Evolutionary conservation across 2,888 invertebrate species (phyloP), one percentile per base, ranked within the genome.

Genomic region (Embidobia sp.): DNA sequence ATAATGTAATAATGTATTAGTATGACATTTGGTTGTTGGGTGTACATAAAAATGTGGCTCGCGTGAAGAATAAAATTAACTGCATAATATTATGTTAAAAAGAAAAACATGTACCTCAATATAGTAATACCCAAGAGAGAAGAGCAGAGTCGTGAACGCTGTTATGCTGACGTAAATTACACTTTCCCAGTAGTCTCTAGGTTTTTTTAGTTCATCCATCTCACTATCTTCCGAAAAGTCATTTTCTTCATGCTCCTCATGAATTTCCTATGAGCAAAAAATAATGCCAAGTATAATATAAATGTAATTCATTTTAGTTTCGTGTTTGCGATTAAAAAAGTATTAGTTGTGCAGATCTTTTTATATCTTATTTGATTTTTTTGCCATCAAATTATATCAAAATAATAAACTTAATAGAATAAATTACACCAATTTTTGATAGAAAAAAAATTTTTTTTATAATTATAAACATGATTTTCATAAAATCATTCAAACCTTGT

Each of bases 61-160:
- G 10, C n/a, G 55, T 31, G 29, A 33, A 59, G 35, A 66, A 44
- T 35, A 46, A 66, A 15, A 42, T 27, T 19, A 7, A 37, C 29
- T 48, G 49, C 72, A 49, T 66, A 73, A 13, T 40, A 51, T 35
- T 73, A 33, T 37, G 33, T 35, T 42, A 53, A 27, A 33, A 64
- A 48, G 40, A 31, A 49, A 37, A 59, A 29, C 22, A 18, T 55
- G 77, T 83, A 90, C 90, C 88, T 95, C 95, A 76, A 95, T 93
- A 81, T 94, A 94, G 87, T 95, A 94, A 89, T 95, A 94, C 15
- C 95, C 94, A 70, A 95, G 91, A 11, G 93, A 92, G 84, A 96
- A 95, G 49, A 95, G 88, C 4, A 95, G 90, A 0, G 94, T 93
- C 0, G 95, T 93, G n/a, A 92, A 89, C 1, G 95, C 94, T n/a